These are phyloP conservation scores for Xylocampa areola DNA, from an alignment of 2,888 invertebrate species.

Conservation along the genomic window DNA sequence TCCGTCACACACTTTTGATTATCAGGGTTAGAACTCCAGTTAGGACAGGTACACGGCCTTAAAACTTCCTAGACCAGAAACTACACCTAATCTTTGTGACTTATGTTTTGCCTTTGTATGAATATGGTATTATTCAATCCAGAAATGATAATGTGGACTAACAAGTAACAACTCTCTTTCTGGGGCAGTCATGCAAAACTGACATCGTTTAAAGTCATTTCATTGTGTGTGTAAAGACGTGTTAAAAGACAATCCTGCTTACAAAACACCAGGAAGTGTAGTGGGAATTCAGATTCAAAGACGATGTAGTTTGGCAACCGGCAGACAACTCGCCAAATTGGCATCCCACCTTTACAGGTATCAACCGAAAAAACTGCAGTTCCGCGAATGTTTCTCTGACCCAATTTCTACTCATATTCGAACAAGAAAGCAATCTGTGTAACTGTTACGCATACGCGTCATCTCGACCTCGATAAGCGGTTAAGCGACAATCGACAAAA, in stretches of 20 bases:
- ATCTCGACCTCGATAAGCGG: conserved; percentile 27
- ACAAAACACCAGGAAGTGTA: too few species aligned
- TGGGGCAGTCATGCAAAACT: too few species aligned
- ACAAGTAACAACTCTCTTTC: too few species aligned
- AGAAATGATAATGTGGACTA: too few species aligned
- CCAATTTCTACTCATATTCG: not conserved
- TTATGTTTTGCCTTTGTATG: too few species aligned
- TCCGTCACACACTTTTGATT: not conserved
- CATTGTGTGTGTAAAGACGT: too few species aligned
- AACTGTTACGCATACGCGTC: conserved; percentile 12
- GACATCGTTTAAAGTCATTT: too few species aligned
- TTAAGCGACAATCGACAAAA: conserved; percentile 33
- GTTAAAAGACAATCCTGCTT: too few species aligned
- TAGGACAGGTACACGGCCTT: not conserved
- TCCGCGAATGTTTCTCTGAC: not conserved
- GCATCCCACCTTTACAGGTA: not conserved
- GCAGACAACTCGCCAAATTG: not conserved
- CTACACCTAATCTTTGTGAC: too few species aligned
- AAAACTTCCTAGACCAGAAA: too few species aligned
- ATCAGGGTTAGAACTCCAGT: not conserved
- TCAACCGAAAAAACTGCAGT: conserved; percentile 1
- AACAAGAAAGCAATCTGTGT: conserved; percentile 1
- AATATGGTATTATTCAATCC: too few species aligned
- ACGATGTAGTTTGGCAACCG: conserved; percentile 21
- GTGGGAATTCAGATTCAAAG: not conserved